Percentiles rank a stretch among this genome's conserved stretches.
Evolutionary conservation across 2,888 invertebrate genomes (phyloP).

Genomic region (Ephialtes manifestator): DNA sequence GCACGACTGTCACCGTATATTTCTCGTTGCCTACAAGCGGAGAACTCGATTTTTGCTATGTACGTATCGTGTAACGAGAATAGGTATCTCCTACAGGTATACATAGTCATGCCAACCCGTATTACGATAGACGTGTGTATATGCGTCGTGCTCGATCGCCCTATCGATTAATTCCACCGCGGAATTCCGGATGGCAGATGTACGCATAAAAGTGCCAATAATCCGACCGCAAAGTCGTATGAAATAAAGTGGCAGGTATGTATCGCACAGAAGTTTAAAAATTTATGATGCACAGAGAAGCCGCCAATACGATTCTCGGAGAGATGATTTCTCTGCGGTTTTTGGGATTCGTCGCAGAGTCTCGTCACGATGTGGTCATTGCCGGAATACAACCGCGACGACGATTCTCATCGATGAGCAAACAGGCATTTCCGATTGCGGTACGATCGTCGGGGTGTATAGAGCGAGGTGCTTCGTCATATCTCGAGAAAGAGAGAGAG

Average conservation of each 20-base stretch:
- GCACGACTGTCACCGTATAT: background rate
- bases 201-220: slow-evolving; percentile 3
- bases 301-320: slow-evolving; percentile 16
- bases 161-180: slow-evolving; percentile 43
- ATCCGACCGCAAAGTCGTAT: slow-evolving; percentile 49
- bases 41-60: slow-evolving; percentile 19
- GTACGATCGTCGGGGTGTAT: slow-evolving; percentile 10
- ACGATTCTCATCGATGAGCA: slow-evolving; percentile 52
- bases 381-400: slow-evolving; percentile 25
- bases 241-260: slow-evolving; percentile 38
- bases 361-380: slow-evolving; percentile 17
- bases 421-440: slow-evolving; percentile 52
- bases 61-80: slow-evolving; percentile 15
- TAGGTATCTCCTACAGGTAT: slow-evolving; percentile 4
- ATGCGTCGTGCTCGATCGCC: slow-evolving; percentile 7
- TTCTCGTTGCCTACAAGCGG: background rate
- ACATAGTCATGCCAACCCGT: slow-evolving; percentile 30
- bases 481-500: slow-evolving; percentile 3
- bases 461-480: slow-evolving; percentile 27
- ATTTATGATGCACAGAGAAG: slow-evolving; percentile 10
- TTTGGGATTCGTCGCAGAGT: slow-evolving; percentile 46
- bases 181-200: slow-evolving; percentile 16
- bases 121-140: slow-evolving; percentile 34
- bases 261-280: background rate
- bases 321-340: slow-evolving; percentile 54